Evolutionary conservation across 1,140 invertebrate genomes (phyloP).

Genomic region (Nephila pilipes): DNA sequence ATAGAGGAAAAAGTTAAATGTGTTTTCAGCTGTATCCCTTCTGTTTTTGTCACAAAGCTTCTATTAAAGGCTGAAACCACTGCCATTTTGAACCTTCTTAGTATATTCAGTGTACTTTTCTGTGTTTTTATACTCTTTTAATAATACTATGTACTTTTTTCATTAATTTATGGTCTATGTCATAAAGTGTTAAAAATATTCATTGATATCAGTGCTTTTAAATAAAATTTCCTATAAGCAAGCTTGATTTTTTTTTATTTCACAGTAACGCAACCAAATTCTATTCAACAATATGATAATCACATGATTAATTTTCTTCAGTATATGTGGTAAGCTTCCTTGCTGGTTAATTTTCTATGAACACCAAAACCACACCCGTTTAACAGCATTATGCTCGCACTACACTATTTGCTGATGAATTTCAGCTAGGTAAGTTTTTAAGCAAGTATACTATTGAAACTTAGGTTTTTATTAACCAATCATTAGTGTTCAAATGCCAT

Average conservation of each 20-base stretch:
- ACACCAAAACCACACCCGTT: too few species aligned
- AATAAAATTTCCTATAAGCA: slow-evolving; percentile 25
- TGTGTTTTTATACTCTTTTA: slow-evolving; percentile 48
- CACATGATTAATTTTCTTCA: too few species aligned
- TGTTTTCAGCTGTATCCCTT: slow-evolving; percentile 47
- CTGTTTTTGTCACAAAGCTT: not conserved
- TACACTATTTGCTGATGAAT: too few species aligned
- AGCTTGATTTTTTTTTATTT: not conserved
- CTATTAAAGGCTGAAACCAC: slow-evolving; percentile 55
- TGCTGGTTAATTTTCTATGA: too few species aligned
- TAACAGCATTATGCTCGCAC: too few species aligned
- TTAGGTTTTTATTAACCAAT: too few species aligned
- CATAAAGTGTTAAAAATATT: not conserved
- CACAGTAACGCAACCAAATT: too few species aligned
- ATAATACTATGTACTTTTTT: slow-evolving; percentile 21
- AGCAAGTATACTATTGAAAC: too few species aligned
- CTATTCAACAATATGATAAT: too few species aligned
- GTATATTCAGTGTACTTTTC: not conserved
- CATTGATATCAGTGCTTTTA: slow-evolving; percentile 51
- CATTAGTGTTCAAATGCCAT: too few species aligned
- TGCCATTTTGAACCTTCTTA: slow-evolving; percentile 57
- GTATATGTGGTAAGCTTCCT: too few species aligned
- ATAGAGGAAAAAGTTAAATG: not conserved
- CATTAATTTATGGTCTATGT: slow-evolving; percentile 40
- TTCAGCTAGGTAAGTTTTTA: too few species aligned